Base-by-base conservation (phyloP, 1,140 invertebrate species). In the Helicoverpa zea region DNA sequence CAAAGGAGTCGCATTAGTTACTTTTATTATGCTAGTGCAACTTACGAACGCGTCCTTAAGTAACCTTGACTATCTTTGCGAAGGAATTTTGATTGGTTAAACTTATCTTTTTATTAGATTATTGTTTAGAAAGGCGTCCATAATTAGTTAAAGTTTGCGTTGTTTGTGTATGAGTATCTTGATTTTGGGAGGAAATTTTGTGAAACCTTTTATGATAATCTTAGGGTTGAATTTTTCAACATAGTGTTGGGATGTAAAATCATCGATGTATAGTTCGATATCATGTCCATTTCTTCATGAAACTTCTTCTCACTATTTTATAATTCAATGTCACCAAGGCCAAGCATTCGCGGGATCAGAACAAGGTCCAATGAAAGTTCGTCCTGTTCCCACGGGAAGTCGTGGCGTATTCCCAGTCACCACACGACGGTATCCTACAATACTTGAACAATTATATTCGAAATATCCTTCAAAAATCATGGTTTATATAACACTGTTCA, bases 341-440 rank as follows among this genome's bases (percentile, higher is more conserved):
- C 43, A 49, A 64, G n/a, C 35, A n/a, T 18, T 35, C 43, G 14
- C 18, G 47, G 49, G 47, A 54, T 70, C 49, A 70, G 11, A 70
- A 52, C 30, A 52, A 70, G 47, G 66, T 18, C 14, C 66, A 30
- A 18, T 52, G 49, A 54, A 70, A 70, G 66, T 54, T 70, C 66
- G 49, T 30, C 52, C 66, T 12, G 47, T 70, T 70, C 66, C 66
- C 66, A 70, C 66, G 66, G 66, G 66, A 54, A 70, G 66, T 70
- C 63, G 63, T 70, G 66, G 66, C 11, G 29, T 70, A 54, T 52
- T 70, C 47, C 11, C 49, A 51, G 47, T 29, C 43, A n/a, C 47
- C 66, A 70, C 47, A 70, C 47, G 66, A 29, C 66, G 49, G 18
- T 54, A 70, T 52, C 66, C 66, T 18, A 52, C 47, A 70, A 54